phyloP scores from a whole-genome alignment of 2,888 invertebrate genomes.

The Halocaridina rubra region DNA sequence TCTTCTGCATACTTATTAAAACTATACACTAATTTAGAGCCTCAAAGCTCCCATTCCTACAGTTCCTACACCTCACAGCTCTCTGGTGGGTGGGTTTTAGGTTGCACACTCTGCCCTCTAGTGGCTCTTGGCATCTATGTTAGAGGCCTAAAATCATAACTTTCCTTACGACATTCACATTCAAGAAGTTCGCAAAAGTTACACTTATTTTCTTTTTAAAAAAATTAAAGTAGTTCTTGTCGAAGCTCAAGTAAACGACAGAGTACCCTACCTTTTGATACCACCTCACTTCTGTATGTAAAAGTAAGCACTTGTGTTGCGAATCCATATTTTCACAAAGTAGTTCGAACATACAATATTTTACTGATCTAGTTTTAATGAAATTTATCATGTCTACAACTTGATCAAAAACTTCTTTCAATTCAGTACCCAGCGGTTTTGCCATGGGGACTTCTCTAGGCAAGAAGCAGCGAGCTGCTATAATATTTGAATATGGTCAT shows the following conservation, averaged over 20 bases:
- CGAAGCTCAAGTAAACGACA: neutral
- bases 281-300: neutral
- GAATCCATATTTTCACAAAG: neutral
- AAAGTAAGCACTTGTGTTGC: no score
- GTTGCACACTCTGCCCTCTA: no score
- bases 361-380: neutral
- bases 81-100: no score
- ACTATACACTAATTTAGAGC: no score
- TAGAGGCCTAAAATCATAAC: no score
- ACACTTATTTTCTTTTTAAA: neutral
- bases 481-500: neutral
- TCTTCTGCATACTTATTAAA: no score
- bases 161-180: neutral
- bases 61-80: no score
- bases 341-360: neutral
- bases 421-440: neutral
- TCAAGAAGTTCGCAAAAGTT: neutral
- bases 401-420: neutral
- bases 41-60: no score
- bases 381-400: slow-evolving; percentile 4
- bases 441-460: neutral
- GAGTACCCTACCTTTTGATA: neutral
- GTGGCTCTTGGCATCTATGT: no score
- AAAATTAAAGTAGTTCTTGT: neutral
- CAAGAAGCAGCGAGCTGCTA: neutral